Conservation (phyloP, 2,888 invertebrate species). For the Phalera bucephala region DNA sequence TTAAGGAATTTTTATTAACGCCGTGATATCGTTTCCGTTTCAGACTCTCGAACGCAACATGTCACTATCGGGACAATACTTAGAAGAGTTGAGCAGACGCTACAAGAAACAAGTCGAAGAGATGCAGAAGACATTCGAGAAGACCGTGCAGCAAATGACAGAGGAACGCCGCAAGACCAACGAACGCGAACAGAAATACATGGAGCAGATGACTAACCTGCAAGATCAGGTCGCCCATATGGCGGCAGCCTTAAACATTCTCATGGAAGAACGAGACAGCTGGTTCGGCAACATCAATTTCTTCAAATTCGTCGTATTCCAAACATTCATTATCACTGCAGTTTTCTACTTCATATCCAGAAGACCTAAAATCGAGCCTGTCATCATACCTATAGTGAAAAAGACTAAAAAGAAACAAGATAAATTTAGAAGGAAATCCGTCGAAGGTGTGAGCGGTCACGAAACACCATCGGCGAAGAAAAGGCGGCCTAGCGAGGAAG, state of each 20-base stretch:
- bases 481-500: slow-evolving; percentile 90
- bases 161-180: slow-evolving; percentile 87
- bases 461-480: slow-evolving; percentile 80
- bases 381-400: slow-evolving; percentile 53
- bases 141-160: slow-evolving; percentile 87
- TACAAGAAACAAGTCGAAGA: slow-evolving; percentile 99
- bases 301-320: slow-evolving; percentile 78
- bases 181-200: slow-evolving; percentile 90
- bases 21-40: too few species aligned
- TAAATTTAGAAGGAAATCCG: slow-evolving; percentile 83
- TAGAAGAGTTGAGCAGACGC: slow-evolving; percentile 96
- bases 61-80: slow-evolving; percentile 97
- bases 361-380: slow-evolving; percentile 58
- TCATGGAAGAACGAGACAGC: slow-evolving; percentile 85
- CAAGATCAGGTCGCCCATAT: slow-evolving; percentile 86
- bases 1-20: too few species aligned
- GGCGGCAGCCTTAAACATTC: slow-evolving; percentile 81
- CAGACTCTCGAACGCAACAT: slow-evolving; percentile 97
- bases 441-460: slow-evolving; percentile 84
- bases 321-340: slow-evolving; percentile 72
- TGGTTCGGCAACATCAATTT: slow-evolving; percentile 85
- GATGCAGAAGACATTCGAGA: slow-evolving; percentile 92
- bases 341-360: slow-evolving; percentile 78
- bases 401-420: slow-evolving; percentile 63
- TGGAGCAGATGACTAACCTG: slow-evolving; percentile 88